Percentiles rank a stretch among this genome's conserved stretches.
phyloP scores from a whole-genome alignment of 1,140 invertebrate species.

The Drosophila sturtevanti region DNA sequence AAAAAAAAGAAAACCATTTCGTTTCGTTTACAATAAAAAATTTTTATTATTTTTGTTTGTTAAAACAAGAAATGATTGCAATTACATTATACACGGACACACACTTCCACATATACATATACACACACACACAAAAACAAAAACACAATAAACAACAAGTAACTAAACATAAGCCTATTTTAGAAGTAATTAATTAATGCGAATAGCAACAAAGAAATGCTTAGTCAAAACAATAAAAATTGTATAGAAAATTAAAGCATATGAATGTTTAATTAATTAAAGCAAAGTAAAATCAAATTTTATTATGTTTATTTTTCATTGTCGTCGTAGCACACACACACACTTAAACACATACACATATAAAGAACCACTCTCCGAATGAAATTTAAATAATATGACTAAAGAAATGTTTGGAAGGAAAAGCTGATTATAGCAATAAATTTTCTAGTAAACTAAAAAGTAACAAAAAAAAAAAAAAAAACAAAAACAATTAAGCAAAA shows the following conservation, averaged over 20 bases:
- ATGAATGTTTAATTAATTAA: conserved; percentile 74
- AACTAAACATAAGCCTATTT: conserved; percentile 73
- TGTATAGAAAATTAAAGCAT: conserved; percentile 77
- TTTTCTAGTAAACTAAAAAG: conserved; percentile 49
- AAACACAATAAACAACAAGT: conserved; percentile 19
- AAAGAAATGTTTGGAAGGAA: conserved; percentile 25
- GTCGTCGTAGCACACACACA: conserved; percentile 33
- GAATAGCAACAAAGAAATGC: conserved; percentile 67
- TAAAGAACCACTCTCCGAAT: conserved; percentile 19
- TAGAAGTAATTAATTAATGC: conserved; percentile 78
- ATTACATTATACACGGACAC: conserved; percentile 22
- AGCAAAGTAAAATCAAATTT: conserved; percentile 7
- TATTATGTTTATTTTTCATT: conserved; percentile 56
- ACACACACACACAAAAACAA: conserved; percentile 11
- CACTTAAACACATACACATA: conserved; percentile 22
- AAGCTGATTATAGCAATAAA: conserved; percentile 51
- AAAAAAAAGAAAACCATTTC: conserved; percentile 32
- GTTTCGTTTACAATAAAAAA: conserved; percentile 44
- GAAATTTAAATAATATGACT: neutral
- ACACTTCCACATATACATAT: conserved; percentile 20
- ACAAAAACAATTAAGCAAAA: neutral
- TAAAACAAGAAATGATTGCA: conserved; percentile 41
- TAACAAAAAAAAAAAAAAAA: neutral
- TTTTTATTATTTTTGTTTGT: conserved; percentile 47
- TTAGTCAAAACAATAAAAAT: conserved; percentile 80